A percentile compares a stretch with the other conserved stretches of the same genome.
These are phyloP conservation scores for Benthosema pterotum DNA, from an alignment of 2,797 vertebrate genomes.

Conservation along the genomic window DNA sequence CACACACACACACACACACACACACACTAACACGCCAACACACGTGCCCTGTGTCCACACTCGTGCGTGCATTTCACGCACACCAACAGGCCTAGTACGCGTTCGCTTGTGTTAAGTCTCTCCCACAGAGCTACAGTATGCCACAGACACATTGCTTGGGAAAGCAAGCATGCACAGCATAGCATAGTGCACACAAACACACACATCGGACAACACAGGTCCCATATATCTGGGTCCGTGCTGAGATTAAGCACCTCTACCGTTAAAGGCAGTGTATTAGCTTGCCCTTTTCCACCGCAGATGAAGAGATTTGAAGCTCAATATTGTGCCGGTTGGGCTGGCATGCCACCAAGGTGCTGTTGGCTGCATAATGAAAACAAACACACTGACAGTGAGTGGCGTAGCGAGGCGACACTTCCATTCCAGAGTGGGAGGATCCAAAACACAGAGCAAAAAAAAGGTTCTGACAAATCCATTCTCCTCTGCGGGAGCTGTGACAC, in stretches of 20 bases:
- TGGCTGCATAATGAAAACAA: constrained; percentile 77
- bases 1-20: constrained; percentile 17
- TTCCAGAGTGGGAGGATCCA: constrained; percentile 70
- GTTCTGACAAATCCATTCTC: constrained; percentile 73
- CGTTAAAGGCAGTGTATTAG: constrained; percentile 71
- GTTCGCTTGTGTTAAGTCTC: constrained; percentile 52
- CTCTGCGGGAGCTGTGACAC: constrained; percentile 55
- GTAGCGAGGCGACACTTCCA: constrained; percentile 72
- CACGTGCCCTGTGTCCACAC: neutral
- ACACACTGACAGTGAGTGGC: constrained; percentile 76
- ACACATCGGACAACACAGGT: constrained; percentile 46
- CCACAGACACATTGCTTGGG: constrained; percentile 54
- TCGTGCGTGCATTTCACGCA: neutral
- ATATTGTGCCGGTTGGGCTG: constrained; percentile 69
- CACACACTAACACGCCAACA: constrained; percentile 1
- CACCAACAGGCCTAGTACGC: constrained; percentile 54
- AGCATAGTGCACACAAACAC: no score
- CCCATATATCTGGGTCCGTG: constrained; percentile 64
- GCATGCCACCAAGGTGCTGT: constrained; percentile 71
- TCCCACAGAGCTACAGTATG: constrained; percentile 45
- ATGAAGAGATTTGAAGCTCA: constrained; percentile 74
- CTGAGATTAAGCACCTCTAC: constrained; percentile 72
- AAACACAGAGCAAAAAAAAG: constrained; percentile 73
- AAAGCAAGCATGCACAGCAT: constrained; percentile 8
- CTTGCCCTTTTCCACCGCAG: constrained; percentile 72